Evolutionary conservation across 2,888 invertebrate genomes (phyloP).

Genomic region (Eristalis pertinax): DNA sequence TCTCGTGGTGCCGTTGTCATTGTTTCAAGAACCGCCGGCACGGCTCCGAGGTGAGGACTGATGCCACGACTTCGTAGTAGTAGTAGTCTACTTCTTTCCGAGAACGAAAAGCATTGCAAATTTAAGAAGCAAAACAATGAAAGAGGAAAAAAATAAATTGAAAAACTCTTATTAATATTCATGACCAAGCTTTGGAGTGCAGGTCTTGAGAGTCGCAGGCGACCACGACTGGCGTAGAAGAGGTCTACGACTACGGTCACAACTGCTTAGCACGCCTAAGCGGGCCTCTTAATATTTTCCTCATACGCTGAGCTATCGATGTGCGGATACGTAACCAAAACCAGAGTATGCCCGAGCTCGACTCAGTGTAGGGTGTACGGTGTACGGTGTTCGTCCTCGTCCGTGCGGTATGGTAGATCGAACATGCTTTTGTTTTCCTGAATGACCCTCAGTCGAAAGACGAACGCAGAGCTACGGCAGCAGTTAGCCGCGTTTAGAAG

Average conservation of each 20-base stretch:
- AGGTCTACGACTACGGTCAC: conserved; percentile 33
- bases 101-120: conserved; percentile 64
- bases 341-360: conserved; percentile 31
- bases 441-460: conserved; percentile 7
- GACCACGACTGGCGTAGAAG: conserved; percentile 15
- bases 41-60: not conserved
- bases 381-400: conserved; percentile 50
- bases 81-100: conserved; percentile 71
- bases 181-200: conserved; percentile 74
- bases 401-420: conserved; percentile 13
- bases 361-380: not conserved
- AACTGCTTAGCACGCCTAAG: conserved; percentile 6
- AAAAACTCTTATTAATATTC: conserved; percentile 75
- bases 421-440: conserved; percentile 68
- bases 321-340: conserved; percentile 51
- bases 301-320: conserved; percentile 33
- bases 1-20: conserved; percentile 52
- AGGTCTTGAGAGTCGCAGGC: conserved; percentile 43
- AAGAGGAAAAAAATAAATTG: conserved; percentile 40
- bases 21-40: conserved; percentile 57
- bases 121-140: conserved; percentile 33
- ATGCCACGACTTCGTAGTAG: conserved; percentile 68
- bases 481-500: conserved; percentile 63
- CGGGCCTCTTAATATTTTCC: conserved; percentile 59
- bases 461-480: conserved; percentile 35